phyloP scores from a whole-genome alignment of 2,797 vertebrate species.

The Darevskia mixta region DNA sequence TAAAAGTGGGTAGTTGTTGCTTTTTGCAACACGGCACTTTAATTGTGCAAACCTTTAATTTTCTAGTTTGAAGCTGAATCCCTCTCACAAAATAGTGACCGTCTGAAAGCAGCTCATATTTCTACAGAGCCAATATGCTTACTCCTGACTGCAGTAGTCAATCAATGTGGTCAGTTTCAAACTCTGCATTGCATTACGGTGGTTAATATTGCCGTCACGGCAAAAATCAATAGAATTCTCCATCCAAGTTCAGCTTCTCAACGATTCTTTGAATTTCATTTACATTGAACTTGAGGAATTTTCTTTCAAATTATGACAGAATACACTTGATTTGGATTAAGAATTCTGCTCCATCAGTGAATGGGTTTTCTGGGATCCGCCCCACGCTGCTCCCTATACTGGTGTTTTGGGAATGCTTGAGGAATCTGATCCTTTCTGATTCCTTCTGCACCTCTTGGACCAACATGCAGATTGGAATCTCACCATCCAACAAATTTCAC shows the following conservation, averaged over 20 bases:
- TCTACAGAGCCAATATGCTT: background rate
- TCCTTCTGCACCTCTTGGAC: background rate
- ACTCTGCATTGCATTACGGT: background rate
- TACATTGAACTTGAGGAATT: background rate
- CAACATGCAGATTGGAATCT: background rate
- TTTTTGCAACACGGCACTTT: fast-evolving
- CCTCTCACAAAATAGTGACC: no score
- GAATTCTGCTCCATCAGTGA: background rate
- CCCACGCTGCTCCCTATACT: background rate
- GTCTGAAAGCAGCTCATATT: background rate
- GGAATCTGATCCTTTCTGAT: no score
- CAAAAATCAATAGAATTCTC: background rate
- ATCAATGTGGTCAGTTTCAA: background rate
- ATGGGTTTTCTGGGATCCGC: no score
- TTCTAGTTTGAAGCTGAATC: no score
- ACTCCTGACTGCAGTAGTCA: background rate
- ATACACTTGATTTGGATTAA: background rate
- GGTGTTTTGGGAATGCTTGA: background rate
- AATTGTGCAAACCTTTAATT: no score
- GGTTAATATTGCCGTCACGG: background rate
- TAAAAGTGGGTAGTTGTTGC: no score
- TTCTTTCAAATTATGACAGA: background rate
- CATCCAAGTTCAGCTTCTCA: background rate
- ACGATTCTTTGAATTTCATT: background rate
- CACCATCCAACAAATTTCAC: background rate